Conservation (phyloP, 2,797 vertebrate genomes). For the Mormyrus proboscirostris region DNA sequence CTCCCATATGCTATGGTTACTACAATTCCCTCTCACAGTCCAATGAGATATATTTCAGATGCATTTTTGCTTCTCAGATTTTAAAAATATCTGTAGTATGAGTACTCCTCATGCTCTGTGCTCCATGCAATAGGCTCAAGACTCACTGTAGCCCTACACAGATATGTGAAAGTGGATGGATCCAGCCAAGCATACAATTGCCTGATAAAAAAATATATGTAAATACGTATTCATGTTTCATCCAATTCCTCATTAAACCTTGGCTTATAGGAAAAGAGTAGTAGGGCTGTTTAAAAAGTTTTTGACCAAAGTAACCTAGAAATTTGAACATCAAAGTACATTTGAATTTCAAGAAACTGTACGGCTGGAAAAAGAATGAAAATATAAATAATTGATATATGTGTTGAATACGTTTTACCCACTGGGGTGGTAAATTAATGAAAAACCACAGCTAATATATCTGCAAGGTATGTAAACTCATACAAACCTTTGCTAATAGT, state of each 20-base stretch:
- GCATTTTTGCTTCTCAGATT: not conserved
- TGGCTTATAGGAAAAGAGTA: constrained; percentile 48
- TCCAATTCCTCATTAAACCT: constrained; percentile 31
- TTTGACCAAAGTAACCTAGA: not conserved
- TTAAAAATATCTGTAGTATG: not conserved
- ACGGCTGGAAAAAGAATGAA: not conserved
- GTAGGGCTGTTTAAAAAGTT: constrained; percentile 42
- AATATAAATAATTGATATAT: not conserved
- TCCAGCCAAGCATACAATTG: not conserved
- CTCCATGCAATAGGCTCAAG: not conserved
- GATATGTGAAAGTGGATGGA: not conserved
- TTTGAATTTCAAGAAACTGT: not conserved
- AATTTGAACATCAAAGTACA: not conserved
- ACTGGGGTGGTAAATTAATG: not conserved
- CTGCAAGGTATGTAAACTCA: not conserved
- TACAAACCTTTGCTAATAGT: not conserved
- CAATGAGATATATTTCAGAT: not conserved
- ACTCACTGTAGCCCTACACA: not conserved
- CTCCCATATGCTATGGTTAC: not conserved
- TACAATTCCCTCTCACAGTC: not conserved
- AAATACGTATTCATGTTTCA: constrained; percentile 34
- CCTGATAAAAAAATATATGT: constrained; percentile 29
- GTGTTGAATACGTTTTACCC: not conserved
- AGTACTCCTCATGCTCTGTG: not conserved
- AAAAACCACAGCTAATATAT: not conserved